Evolutionary conservation across 2,797 vertebrate genomes (phyloP).

Genomic region (Poecilia picta): DNA sequence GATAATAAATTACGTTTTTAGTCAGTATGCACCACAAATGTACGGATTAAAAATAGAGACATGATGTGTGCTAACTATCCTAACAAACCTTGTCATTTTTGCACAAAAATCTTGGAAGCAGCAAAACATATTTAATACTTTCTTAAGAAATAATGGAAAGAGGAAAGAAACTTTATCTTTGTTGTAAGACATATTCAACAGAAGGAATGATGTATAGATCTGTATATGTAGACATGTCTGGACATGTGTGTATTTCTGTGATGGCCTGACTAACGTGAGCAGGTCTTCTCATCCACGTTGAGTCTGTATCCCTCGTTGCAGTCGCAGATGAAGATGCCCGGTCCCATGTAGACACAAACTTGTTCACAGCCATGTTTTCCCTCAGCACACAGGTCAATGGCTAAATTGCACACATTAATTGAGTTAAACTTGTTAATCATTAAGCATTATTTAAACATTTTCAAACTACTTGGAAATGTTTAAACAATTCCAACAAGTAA

Average conservation of each 20-base stretch:
- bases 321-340: constrained; percentile 81
- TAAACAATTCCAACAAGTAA: background rate
- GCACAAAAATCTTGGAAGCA: background rate
- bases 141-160: background rate
- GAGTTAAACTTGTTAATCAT: background rate
- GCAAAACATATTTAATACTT: background rate
- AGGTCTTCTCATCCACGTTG: constrained; percentile 77
- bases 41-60: no score
- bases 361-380: constrained; percentile 89
- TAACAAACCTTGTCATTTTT: background rate
- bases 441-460: background rate
- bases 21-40: background rate
- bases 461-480: background rate
- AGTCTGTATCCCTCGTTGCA: constrained; percentile 84
- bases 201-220: background rate
- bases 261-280: constrained; percentile 58
- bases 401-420: constrained; percentile 64
- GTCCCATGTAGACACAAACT: constrained; percentile 79
- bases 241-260: background rate
- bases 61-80: background rate
- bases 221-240: background rate
- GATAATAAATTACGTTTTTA: background rate
- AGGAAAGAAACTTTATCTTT: background rate
- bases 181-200: background rate
- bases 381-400: constrained; percentile 83